phyloP scores from a whole-genome alignment of 2,113 vertebrate species.

The Corvus hawaiiensis region DNA sequence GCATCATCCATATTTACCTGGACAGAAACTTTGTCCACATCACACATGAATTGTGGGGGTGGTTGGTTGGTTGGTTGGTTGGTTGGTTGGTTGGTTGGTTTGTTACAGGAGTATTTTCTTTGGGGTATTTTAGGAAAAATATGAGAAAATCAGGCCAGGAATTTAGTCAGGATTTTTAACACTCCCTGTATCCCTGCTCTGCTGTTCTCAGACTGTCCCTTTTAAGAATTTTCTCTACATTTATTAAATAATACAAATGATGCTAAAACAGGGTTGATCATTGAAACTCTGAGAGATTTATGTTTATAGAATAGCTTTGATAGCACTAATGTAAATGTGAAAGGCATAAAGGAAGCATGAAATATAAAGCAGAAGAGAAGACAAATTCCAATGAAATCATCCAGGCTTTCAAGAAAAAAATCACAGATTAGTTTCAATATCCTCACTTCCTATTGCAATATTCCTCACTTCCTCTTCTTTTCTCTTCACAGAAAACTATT shows the following conservation, averaged over 20 bases:
- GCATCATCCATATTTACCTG: neutral
- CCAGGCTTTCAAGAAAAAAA: neutral
- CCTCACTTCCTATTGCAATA: neutral
- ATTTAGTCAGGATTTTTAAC: neutral
- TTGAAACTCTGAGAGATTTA: neutral
- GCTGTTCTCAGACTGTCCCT: neutral
- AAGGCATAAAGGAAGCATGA: neutral
- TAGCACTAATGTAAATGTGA: neutral
- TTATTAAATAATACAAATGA: neutral
- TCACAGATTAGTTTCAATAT: neutral
- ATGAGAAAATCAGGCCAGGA: neutral
- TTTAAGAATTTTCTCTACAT: neutral
- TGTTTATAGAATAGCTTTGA: neutral
- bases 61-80: fast-evolving
- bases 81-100: neutral
- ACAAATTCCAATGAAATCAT: neutral
- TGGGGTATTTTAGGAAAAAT: neutral
- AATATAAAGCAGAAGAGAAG: neutral
- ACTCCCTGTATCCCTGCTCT: neutral
- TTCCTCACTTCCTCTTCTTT: neutral
- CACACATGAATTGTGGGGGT: neutral
- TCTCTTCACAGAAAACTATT: neutral
- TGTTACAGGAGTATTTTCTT: neutral
- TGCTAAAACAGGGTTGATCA: neutral
- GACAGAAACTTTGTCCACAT: neutral